Base-by-base conservation (phyloP, 2,797 vertebrate species). In the Rhabdophis nuchalis region DNA sequence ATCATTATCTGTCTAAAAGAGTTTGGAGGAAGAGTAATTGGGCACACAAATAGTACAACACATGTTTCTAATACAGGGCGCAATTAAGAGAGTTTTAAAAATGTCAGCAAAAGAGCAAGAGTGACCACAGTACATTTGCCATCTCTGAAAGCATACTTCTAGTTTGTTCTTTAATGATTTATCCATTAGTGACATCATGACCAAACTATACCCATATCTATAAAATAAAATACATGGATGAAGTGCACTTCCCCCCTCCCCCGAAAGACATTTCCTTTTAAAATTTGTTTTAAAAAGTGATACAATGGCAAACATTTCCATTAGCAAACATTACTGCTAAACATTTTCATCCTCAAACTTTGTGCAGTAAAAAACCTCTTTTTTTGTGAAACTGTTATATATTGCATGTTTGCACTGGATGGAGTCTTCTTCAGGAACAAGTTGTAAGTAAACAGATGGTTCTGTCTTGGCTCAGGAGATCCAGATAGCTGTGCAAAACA, bases 311-410 rank as follows among this genome's bases (percentile, higher is more conserved):
- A 86, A 64, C 61, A 5, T 86, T 91, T 53, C 20, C 10, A 92
- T 97, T 91, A 97, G 93, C 95, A 96, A 87, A 97, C 4, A 25
- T 93, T 36, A 0, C 92, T 96, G 64, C 91, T 96, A 60, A 97
- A 97, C 93, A 97, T 90, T 14, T 94, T 95, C 96, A 95, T 56
- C 92, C 95, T 96, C n/a, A 97, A 91, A 88, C 61, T 96, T 0
- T 92, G 89, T 13, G 91, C 58, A 50, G 89, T 0, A 3, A 97
- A 96, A 89, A 94, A 89, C 50, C 91, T 94, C 89, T 96, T 97
- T 72, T 95, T 97, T 92, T 92, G 92, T n/a, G 96, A 96, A 23
- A 86, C 0, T 5, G 96, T 93, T 93, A 95, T 9, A 85, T 58
- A 89, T 4, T 82, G 95, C 36, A 52, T 16, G 3, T 89, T 91